Base-by-base conservation (phyloP, 2,113 vertebrate genomes). In the Delphinapterus leucas region DNA sequence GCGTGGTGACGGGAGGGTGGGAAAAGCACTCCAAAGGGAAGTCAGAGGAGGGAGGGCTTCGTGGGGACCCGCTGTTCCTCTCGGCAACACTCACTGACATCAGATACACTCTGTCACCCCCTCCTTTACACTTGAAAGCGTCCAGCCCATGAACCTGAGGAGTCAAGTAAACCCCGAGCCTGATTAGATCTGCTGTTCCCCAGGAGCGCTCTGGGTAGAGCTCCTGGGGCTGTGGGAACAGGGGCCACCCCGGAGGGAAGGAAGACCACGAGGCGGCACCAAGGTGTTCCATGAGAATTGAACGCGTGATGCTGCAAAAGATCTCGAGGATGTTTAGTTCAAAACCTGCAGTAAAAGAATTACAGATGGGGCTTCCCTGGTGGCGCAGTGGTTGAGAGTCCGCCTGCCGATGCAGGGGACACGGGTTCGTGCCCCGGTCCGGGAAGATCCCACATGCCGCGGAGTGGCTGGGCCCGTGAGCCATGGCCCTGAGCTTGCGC, bases 261-360 rank as follows among this genome's bases (percentile, higher is more conserved):
- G 38, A n/a, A 21, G 31, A 20, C 33, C 20, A 36, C 28, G 1
- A 61, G 41, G n/a, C 2, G 17, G 44, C 12, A 12, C n/a, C 9
- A 2, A 20, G 28, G 3, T 23, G 12, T 68, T 67, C 63, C 4
- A 6, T 1, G 44, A 90, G 49, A 76, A 49, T 79, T 47, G 73
- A 65, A 90, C 1, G 2, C 71, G 18, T 4, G 12, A 17, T 61
- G 12, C 23, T 31, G 21, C 70, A 76, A 93, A 70, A 25, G 38
- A 76, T 12, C 38, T 74, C 7, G 1, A 92, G 53, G 17, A 80
- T 23, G 41, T 81, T 90, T 81, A 81, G 60, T 81, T 63, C 28
- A 55, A 95, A 93, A 76, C n/a, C 26, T 88, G 74, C 82, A 68
- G 68, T 70, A 1, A n/a, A 60, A 91, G 67, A 85, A 82, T 49